phyloP scores from a whole-genome alignment of 2,797 vertebrate species.

The Brachymystax lenok region DNA sequence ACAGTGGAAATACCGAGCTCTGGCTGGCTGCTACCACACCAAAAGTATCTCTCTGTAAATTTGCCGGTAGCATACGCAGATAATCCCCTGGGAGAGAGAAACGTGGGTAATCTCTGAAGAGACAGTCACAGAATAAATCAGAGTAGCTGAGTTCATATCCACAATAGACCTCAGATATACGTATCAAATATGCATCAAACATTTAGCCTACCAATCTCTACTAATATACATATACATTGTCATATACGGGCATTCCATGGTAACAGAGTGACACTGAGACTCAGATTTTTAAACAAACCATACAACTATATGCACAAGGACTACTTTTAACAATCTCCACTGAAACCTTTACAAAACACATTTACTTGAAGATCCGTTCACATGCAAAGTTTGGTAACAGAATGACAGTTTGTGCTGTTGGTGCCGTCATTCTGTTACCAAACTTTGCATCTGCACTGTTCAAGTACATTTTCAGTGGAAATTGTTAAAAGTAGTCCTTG shows the following conservation, averaged over 20 bases:
- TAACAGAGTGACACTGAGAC: no score
- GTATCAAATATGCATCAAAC: slow-evolving; percentile 6
- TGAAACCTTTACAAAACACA: no score
- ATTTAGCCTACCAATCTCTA: slow-evolving; percentile 1
- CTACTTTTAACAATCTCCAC: no score
- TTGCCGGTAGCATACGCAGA: slow-evolving; percentile 45
- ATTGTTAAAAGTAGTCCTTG: no score
- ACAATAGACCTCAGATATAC: background rate
- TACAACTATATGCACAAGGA: no score
- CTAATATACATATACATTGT: background rate
- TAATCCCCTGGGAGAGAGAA: slow-evolving; percentile 50
- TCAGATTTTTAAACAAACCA: no score
- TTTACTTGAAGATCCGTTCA: no score
- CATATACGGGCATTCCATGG: background rate
- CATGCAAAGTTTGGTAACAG: no score
- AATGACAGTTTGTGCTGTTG: no score
- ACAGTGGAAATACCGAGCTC: slow-evolving; percentile 5
- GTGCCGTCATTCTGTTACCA: no score
- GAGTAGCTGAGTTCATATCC: background rate
- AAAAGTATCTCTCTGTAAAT: slow-evolving; percentile 52
- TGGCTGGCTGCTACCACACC: slow-evolving; percentile 22
- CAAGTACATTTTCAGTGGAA: no score
- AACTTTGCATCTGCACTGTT: no score
- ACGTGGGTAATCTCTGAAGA: slow-evolving; percentile 47
- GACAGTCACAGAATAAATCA: slow-evolving; percentile 13